These are phyloP conservation scores for Atta colombica DNA, from an alignment of 1,140 invertebrate species.

Conservation along the genomic window DNA sequence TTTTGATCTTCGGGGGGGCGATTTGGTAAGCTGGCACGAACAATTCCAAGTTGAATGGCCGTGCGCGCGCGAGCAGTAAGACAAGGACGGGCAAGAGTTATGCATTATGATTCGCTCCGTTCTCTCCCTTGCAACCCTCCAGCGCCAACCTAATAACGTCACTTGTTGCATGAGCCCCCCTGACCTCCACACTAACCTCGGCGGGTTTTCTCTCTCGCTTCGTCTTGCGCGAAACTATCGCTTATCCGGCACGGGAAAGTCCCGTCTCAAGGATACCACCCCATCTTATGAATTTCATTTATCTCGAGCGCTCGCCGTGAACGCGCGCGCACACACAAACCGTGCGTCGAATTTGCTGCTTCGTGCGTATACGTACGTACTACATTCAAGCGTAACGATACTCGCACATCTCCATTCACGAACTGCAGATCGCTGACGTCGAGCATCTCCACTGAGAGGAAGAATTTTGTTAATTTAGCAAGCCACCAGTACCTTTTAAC, in stretches of 20 bases:
- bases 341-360: not conserved
- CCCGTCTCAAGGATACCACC: constrained; percentile 70
- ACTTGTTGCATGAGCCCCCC: constrained; percentile 81
- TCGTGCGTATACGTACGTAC: not conserved
- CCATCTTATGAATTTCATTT: constrained; percentile 79
- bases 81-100: constrained; percentile 84
- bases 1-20: not conserved
- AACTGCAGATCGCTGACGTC: not conserved
- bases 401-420: not conserved
- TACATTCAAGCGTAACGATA: not conserved
- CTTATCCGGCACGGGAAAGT: constrained; percentile 65
- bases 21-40: constrained; percentile 38
- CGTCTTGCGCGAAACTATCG: constrained; percentile 79
- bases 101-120: constrained; percentile 84
- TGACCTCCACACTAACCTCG: constrained; percentile 58
- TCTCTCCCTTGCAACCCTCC: constrained; percentile 69
- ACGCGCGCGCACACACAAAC: not conserved
- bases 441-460: not conserved
- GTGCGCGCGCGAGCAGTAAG: constrained; percentile 71
- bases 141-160: constrained; percentile 82
- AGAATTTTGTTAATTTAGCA: too few relatives aligned
- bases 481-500: too few relatives aligned
- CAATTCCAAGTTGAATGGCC: constrained; percentile 66
- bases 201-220: constrained; percentile 36
- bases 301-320: constrained; percentile 57